Conservation (phyloP, 2,113 vertebrate species). For the Ailurus styani region DNA sequence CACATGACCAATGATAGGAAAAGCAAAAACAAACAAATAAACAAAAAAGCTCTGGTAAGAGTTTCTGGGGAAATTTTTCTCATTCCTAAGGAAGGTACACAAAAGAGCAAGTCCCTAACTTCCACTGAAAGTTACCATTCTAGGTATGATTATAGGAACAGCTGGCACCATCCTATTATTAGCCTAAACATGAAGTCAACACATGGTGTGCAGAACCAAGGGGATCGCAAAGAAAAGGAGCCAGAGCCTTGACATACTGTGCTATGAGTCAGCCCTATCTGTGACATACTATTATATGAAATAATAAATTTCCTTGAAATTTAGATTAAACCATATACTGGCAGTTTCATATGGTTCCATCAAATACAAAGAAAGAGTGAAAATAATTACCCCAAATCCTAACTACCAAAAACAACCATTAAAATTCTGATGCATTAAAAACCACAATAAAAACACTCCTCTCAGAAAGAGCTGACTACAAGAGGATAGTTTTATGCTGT, state of each 20-base stretch:
- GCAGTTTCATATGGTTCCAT: neutral
- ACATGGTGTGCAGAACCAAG: neutral
- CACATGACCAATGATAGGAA: neutral
- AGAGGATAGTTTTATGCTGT: neutral
- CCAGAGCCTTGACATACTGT: too few species aligned
- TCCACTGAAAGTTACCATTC: neutral
- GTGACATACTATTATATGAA: neutral
- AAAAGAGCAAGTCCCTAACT: neutral
- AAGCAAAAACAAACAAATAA: neutral
- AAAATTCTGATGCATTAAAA: constrained; percentile 3
- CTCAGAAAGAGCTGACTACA: neutral
- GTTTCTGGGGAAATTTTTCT: neutral
- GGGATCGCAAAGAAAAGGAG: neutral
- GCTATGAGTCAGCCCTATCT: neutral
- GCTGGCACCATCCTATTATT: neutral
- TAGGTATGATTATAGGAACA: neutral
- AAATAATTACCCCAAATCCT: neutral
- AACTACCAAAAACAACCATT: neutral
- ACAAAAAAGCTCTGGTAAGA: neutral
- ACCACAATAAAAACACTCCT: neutral
- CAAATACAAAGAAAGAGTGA: neutral
- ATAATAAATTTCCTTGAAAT: neutral
- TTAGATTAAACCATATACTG: neutral
- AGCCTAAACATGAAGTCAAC: neutral
- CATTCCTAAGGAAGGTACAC: neutral